Conservation (phyloP, 1,140 invertebrate species). For the Brachionus koreanus region DNA sequence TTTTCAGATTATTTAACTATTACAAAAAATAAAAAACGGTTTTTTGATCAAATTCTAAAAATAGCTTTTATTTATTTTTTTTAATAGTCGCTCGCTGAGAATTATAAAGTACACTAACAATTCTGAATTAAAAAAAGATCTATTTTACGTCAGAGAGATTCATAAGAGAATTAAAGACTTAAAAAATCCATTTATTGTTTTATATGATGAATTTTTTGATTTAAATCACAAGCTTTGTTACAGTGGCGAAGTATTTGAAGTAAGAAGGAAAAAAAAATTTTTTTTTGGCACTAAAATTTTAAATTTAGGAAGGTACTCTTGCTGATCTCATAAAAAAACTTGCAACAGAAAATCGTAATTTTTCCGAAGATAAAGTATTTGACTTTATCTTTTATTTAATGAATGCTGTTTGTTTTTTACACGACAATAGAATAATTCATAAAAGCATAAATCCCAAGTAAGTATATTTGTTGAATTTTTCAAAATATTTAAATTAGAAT, state of each 20-base stretch:
- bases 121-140: not conserved
- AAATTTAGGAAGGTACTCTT: not conserved
- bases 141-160: not conserved
- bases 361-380: conserved; percentile 20
- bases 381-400: conserved; percentile 39
- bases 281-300: not conserved
- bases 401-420: conserved; percentile 15
- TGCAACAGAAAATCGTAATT: not conserved
- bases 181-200: conserved; percentile 18
- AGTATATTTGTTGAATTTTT: not conserved
- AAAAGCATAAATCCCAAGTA: not conserved
- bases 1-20: not conserved
- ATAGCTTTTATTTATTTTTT: not conserved
- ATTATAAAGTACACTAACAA: not conserved
- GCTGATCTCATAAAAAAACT: not conserved
- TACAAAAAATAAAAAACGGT: not conserved
- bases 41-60: not conserved
- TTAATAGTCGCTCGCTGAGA: not conserved
- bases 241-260: not conserved
- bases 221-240: not conserved
- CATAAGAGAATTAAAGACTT: not conserved
- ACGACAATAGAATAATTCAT: conserved; percentile 12
- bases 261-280: not conserved
- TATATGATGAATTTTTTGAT: conserved; percentile 9
- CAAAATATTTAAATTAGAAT: too few relatives aligned